Evolutionary conservation across 2,113 vertebrate genomes (phyloP), one percentile per base, ranked within the genome.

Genomic region (Alethe castanea): DNA sequence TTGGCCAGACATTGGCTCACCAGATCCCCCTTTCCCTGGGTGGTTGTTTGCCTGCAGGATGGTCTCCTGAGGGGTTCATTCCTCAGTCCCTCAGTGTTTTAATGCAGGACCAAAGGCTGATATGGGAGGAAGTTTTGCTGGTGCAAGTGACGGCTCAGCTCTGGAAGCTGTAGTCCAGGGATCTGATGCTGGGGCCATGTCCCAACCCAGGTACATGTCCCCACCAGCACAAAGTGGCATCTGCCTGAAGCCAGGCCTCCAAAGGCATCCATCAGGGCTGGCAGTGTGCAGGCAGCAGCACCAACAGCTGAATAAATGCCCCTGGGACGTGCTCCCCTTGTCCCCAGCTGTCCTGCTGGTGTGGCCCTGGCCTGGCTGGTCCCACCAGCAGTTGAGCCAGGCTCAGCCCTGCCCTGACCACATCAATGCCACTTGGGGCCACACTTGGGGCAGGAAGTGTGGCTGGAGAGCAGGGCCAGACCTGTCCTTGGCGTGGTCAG

Each of bases 391-490:
- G 76, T 13, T 38, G 87, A 72, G n/a, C 83, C 0, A 0, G 67
- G 62, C 83, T 82, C 72, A 28, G 92, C 84, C 64, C 87, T 91
- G 87, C 90, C 90, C 90, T 95, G 88, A 3, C 94, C 92, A 78
- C 94, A 91, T 90, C 92, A 89, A 13, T 76, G 95, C 45, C 3
- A 12, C 0, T 0, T 6, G 3, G 57, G 57, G 89, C 86, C 38
- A 9, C 0, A 8, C 62, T 52, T 20, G 28, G 86, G 94, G 86
- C 83, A 86, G 80, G 92, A 54, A 79, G 47, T 5, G n/a, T 92
- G 95, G 82, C 86, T 74, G 83, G 73, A 69, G 81, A 94, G 88
- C 90, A 91, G 81, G 94, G 81, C 94, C 65, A 65, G 94, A 62
- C 88, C 81, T 91, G 81, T 93, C 88, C 81, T 70, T 0, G 3